Percentiles rank a stretch among this genome's conserved stretches.
Conservation (phyloP, 2,113 vertebrate species). For the Antechinus stuartii region DNA sequence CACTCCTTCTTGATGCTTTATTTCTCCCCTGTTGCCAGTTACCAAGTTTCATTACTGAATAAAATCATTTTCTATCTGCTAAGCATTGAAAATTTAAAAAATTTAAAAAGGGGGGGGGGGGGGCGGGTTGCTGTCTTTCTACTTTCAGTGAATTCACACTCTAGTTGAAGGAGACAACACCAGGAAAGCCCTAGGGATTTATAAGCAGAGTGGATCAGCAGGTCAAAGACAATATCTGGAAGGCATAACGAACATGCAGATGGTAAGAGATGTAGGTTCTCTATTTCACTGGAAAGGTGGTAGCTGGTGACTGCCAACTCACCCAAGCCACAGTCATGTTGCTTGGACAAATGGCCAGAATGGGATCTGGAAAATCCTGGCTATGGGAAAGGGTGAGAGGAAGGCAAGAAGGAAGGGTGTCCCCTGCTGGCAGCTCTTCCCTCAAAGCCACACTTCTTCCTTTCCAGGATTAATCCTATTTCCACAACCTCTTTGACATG, state of each 20-base stretch:
- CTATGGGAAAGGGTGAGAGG: not conserved
- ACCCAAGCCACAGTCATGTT: not conserved
- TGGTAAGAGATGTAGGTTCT: not conserved
- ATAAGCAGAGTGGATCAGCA: not conserved
- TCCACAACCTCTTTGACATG: not conserved
- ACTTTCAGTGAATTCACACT: not conserved
- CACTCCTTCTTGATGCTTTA: not conserved
- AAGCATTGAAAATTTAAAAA: not conserved
- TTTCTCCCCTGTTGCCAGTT: not conserved
- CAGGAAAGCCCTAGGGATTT: not conserved
- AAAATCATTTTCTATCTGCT: not conserved
- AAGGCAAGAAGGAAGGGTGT: not conserved
- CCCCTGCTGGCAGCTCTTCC: not conserved
- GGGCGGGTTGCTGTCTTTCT: not conserved
- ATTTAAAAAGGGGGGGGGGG: no score
- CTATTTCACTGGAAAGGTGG: not conserved
- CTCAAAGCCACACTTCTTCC: not conserved
- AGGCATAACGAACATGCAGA: not conserved
- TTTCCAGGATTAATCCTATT: not conserved
- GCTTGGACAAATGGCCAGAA: not conserved
- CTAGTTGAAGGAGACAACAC: not conserved
- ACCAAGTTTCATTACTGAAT: not conserved
- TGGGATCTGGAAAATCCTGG: not conserved
- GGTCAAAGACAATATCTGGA: not conserved
- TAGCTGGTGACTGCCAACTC: not conserved